Conservation (phyloP, 2,797 vertebrate species). For the Phyllotis vaccarum region DNA sequence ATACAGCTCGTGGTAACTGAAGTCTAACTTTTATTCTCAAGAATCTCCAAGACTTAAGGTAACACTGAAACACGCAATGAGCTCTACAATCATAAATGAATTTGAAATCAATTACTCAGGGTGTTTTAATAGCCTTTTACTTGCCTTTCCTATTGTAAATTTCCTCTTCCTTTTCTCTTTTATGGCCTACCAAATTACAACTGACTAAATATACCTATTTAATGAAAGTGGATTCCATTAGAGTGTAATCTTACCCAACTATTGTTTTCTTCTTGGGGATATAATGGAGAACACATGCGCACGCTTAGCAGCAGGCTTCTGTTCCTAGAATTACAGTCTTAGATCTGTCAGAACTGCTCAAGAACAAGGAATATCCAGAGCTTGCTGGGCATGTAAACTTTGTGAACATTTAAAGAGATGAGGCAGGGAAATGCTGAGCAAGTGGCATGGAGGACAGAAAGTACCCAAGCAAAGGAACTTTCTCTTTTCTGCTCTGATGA, state of each 20-base stretch:
- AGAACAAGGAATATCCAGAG: constrained; percentile 83
- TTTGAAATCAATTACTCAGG: constrained; percentile 65
- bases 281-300: constrained; percentile 88
- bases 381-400: constrained; percentile 85
- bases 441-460: constrained; percentile 76
- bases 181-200: constrained; percentile 87
- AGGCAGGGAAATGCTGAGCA: constrained; percentile 84
- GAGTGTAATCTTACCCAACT: constrained; percentile 86
- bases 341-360: constrained; percentile 86
- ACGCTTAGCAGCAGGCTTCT: constrained; percentile 87
- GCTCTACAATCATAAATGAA: constrained; percentile 50
- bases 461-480: constrained; percentile 79
- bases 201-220: constrained; percentile 87
- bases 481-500: constrained; percentile 84
- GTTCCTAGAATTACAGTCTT: constrained; percentile 89
- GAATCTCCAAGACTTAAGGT: constrained; percentile 68
- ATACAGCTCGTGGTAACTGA: background rate
- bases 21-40: constrained; percentile 73
- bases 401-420: constrained; percentile 86
- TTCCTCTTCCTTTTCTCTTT: constrained; percentile 81
- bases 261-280: constrained; percentile 88
- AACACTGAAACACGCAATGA: constrained; percentile 69
- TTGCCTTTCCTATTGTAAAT: constrained; percentile 81
- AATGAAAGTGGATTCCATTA: constrained; percentile 88
- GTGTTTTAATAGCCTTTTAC: constrained; percentile 78